Evolutionary conservation across 92 coral and sea anemone genomes (phyloP).

Genomic region (Scolanthus callimorphus): DNA sequence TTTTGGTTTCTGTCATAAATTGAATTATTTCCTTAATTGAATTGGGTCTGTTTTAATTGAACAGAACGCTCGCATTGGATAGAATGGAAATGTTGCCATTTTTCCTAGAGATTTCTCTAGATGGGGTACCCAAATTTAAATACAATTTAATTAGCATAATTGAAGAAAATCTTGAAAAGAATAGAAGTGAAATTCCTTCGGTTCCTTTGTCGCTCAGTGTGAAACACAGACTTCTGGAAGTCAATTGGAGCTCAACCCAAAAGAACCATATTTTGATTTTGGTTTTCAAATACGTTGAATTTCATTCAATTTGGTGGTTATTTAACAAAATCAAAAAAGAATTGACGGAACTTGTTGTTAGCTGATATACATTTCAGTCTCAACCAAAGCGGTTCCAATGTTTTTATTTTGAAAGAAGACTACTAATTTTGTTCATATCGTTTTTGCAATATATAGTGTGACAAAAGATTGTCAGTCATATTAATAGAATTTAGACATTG

Average conservation of each 20-base stretch:
- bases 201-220: constrained; percentile 16
- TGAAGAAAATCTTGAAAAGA: constrained; percentile 8
- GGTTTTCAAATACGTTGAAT: not conserved
- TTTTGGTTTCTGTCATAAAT: constrained; percentile 56
- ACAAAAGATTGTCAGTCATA: constrained; percentile 49
- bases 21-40: constrained; percentile 81
- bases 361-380: constrained; percentile 9
- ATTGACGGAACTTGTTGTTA: not conserved
- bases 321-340: constrained; percentile 12
- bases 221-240: constrained; percentile 26
- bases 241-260: constrained; percentile 20
- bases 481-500: constrained; percentile 51
- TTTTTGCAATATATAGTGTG: constrained; percentile 34
- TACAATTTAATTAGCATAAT: constrained; percentile 49
- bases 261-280: constrained; percentile 11
- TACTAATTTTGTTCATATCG: too few species aligned
- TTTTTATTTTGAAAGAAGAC: constrained; percentile 28
- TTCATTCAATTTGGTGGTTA: not conserved
- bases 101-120: constrained; percentile 29
- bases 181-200: not conserved
- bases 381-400: constrained; percentile 4
- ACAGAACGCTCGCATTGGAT: constrained; percentile 18
- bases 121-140: constrained; percentile 44
- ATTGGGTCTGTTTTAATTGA: constrained; percentile 45
- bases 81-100: constrained; percentile 23